A percentile compares a stretch with the other conserved stretches of the same genome.
Conservation (phyloP, 2,797 vertebrate genomes). For the Dicrostonyx torquatus region DNA sequence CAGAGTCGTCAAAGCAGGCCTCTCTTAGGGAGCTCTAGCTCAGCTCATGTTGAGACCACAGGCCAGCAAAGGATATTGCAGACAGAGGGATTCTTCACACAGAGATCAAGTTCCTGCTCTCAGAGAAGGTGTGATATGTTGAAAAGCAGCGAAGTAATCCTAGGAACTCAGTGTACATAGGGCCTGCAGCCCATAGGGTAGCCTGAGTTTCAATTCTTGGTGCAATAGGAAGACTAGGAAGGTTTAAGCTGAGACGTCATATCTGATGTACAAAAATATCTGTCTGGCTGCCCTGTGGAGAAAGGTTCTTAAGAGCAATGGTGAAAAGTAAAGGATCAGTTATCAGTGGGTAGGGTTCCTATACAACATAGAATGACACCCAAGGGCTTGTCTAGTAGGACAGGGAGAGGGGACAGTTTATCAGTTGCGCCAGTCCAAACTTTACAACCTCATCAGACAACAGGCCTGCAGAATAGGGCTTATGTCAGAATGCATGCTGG, state of each 20-base stretch:
- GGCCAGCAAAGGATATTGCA: neutral
- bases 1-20: neutral
- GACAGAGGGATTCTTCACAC: neutral
- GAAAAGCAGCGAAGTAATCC: neutral
- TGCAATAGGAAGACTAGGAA: neutral
- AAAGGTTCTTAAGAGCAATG: conserved; percentile 15
- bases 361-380: neutral
- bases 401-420: neutral
- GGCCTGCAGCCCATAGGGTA: neutral
- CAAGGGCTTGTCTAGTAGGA: neutral
- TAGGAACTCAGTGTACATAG: rapidly evolving
- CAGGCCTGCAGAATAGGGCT: neutral
- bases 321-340: neutral
- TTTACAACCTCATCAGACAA: conserved; percentile 2
- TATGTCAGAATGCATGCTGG: neutral
- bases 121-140: neutral
- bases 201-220: neutral
- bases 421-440: neutral
- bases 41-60: neutral
- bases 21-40: neutral
- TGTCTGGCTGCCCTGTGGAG: neutral
- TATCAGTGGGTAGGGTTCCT: neutral
- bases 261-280: conserved; percentile 47
- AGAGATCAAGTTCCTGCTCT: neutral
- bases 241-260: neutral